phyloP scores from a whole-genome alignment of 2,888 invertebrate species.

The Zootermopsis nevadensis region DNA sequence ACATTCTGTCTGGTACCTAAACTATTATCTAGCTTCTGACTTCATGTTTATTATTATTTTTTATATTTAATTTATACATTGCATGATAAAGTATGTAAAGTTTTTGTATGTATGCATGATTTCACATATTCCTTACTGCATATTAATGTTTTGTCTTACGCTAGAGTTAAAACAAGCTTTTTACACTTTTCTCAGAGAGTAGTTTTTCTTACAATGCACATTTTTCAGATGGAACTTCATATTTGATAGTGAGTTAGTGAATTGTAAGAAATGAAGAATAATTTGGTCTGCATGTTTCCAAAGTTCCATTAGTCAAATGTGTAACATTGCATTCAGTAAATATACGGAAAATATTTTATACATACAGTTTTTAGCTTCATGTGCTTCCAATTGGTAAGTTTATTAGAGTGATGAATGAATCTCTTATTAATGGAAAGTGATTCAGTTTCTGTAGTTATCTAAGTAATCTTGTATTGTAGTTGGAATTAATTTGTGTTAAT shows the following conservation, averaged over 20 bases:
- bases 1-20: too few species aligned
- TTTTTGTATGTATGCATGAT: not conserved
- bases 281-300: not conserved
- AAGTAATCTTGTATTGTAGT: not conserved
- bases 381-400: constrained; percentile 16
- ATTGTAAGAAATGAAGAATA: not conserved
- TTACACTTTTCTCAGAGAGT: not conserved
- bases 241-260: not conserved
- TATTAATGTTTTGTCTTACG: not conserved
- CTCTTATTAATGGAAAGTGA: not conserved
- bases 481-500: not conserved
- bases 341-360: not conserved
- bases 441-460: not conserved
- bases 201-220: not conserved
- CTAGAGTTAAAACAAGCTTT: not conserved
- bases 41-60: too few species aligned
- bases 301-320: not conserved
- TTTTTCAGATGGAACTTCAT: not conserved
- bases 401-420: not conserved
- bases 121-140: not conserved
- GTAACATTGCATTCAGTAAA: not conserved
- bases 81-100: not conserved
- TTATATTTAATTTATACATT: too few species aligned
- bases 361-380: not conserved
- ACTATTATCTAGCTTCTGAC: too few species aligned